Base-by-base conservation (phyloP, 2,113 vertebrate genomes). In the Leucoraja erinaceus region DNA sequence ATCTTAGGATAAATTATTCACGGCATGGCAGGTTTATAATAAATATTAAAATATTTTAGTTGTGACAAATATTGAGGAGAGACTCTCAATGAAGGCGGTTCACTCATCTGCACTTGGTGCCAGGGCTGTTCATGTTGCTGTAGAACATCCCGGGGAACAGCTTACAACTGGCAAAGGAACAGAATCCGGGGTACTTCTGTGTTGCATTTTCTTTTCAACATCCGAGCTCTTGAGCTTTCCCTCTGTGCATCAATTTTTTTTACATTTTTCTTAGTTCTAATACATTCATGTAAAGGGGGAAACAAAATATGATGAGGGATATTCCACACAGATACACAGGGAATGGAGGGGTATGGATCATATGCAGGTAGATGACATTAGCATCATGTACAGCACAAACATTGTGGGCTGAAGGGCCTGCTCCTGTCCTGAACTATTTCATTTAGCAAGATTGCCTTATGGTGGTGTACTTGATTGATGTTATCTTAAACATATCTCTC, bases 21-120 rank as follows among this genome's bases (percentile, higher is more conserved):
- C 54, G 28, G 56, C 25, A 84, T 84, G 81, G 81, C 81, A 84
- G 81, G 28, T 84, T n/a, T 25, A 61, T 84, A 59, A 84, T 84
- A 84, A 84, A n/a, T 84, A 84, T 84, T 84, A 84, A 84, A 84
- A 84, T 84, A 54, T 84, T 84, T 84, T 84, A 22, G 79, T n/a
- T 54, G 56, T 61, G 81, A n/a, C 25, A 56, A 59, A 84, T 59
- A 61, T 84, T 59, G 28, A 25, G 79, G 79, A 83, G 54, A 61
- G 54, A 56, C 81, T 4, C 22, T 84, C 81, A 16, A 28, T 84
- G 81, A 59, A 61, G 56, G n/a, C 25, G 81, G 81, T 56, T 84
- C 54, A 28, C 59, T 8, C 9, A 59, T 84, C 59, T n/a, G 22
- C 25, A 25, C 54, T 22, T 59, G 22, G 22, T 25, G 20, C 81